Percentiles rank a stretch among this genome's conserved stretches.
phyloP scores from a whole-genome alignment of 1,140 invertebrate species.

The Hylaeus volcanicus region DNA sequence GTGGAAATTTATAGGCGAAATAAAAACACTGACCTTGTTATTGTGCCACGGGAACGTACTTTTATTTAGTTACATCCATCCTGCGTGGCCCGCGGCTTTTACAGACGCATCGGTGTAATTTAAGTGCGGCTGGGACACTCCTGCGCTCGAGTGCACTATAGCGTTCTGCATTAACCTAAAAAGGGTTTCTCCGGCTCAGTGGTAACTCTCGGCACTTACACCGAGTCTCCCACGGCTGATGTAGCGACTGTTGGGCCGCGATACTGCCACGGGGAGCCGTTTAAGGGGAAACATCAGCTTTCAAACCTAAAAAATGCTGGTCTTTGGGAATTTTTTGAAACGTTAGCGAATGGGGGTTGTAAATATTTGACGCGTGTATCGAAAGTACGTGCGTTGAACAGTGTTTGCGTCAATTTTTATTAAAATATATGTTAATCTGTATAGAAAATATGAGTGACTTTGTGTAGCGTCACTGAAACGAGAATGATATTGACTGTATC shows the following conservation, averaged over 20 bases:
- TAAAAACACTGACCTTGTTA: conserved; percentile 49
- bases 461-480: no score
- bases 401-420: no score
- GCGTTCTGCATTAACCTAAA: conserved; percentile 64
- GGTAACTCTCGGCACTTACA: conserved; percentile 55
- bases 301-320: no score
- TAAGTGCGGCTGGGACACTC: conserved; percentile 52
- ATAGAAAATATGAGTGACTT: no score
- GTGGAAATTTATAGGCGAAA: conserved; percentile 23
- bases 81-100: conserved; percentile 51
- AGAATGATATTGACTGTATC: no score
- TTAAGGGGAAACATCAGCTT: not conserved
- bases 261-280: conserved; percentile 1
- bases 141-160: conserved; percentile 57
- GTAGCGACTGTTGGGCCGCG: conserved; percentile 7
- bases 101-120: conserved; percentile 61
- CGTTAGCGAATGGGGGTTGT: no score
- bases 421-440: no score
- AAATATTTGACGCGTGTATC: no score
- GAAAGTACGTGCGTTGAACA: no score
- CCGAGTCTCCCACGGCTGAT: conserved; percentile 10
- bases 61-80: conserved; percentile 34
- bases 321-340: no score
- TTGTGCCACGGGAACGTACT: not conserved
- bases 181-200: conserved; percentile 57